Conservation (phyloP, 2,888 invertebrate species). For the Geophilus truncorum region DNA sequence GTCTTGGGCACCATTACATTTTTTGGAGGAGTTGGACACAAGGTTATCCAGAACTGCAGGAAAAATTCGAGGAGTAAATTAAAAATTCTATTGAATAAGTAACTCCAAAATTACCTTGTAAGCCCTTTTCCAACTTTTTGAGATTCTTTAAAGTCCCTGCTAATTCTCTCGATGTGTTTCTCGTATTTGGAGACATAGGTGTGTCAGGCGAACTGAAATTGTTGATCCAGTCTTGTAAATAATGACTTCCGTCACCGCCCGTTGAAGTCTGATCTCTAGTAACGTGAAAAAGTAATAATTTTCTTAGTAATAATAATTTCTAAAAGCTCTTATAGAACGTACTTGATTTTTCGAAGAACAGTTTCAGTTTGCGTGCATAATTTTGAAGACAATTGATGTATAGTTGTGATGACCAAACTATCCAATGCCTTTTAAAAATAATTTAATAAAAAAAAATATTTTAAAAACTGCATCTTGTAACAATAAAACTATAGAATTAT, state of each 20-base stretch:
- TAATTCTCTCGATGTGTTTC: constrained; percentile 50
- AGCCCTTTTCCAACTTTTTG: constrained; percentile 53
- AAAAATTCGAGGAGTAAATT: too few species aligned
- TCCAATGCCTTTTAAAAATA: constrained; percentile 47
- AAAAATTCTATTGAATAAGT: neutral
- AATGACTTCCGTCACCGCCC: constrained; percentile 40
- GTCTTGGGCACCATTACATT: neutral
- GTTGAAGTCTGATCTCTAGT: neutral
- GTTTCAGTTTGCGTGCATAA: constrained; percentile 51
- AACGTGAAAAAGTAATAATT: constrained; percentile 18
- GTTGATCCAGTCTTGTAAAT: constrained; percentile 44
- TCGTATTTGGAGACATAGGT: constrained; percentile 13
- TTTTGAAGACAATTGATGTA: constrained; percentile 54
- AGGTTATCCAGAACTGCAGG: constrained; percentile 8
- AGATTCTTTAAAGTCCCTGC: constrained; percentile 54
- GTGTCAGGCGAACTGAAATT: constrained; percentile 40
- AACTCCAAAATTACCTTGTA: constrained; percentile 47
- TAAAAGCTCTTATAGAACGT: too few species aligned
- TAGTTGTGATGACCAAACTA: constrained; percentile 53
- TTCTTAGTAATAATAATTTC: too few species aligned
- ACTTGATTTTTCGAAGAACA: constrained; percentile 53
- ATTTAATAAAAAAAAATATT: neutral
- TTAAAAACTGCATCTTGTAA: neutral
- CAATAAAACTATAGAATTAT: too few species aligned
- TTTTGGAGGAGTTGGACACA: neutral